phyloP scores from a whole-genome alignment of 1,140 invertebrate genomes.

The Liolophura sinensis region DNA sequence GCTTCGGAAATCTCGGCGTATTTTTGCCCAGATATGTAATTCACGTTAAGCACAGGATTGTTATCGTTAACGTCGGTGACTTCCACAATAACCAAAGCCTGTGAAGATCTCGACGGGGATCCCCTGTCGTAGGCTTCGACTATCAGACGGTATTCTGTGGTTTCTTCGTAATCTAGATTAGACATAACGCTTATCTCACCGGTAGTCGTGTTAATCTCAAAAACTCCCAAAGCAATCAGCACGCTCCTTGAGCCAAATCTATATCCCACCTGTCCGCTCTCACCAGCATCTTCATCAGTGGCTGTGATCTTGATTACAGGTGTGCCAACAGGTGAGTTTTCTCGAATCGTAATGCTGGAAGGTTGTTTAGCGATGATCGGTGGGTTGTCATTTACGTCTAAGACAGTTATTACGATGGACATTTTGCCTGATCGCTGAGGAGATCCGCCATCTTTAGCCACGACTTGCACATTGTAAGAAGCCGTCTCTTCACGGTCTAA shows the following conservation, averaged over 20 bases:
- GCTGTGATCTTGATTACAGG: slow-evolving; percentile 70
- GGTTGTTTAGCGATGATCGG: slow-evolving; percentile 70
- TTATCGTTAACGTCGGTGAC: slow-evolving; percentile 93
- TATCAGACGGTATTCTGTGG: slow-evolving; percentile 56
- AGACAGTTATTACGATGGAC: slow-evolving; percentile 85
- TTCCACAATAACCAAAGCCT: slow-evolving; percentile 66
- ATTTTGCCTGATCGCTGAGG: slow-evolving; percentile 88
- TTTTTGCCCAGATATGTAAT: slow-evolving; percentile 23
- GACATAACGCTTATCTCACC: slow-evolving; percentile 12
- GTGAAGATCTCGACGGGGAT: slow-evolving; percentile 59
- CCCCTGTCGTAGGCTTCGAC: slow-evolving; percentile 60
- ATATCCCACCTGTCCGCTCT: slow-evolving; percentile 69
- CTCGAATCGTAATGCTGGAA: slow-evolving; percentile 77
- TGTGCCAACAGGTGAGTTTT: slow-evolving; percentile 74
- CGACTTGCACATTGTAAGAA: slow-evolving; percentile 85
- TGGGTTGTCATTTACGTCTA: slow-evolving; percentile 96
- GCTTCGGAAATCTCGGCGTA: too few relatives aligned
- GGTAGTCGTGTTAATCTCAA: slow-evolving; percentile 11
- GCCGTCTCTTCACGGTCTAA: slow-evolving; percentile 88
- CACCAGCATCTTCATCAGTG: slow-evolving; percentile 86
- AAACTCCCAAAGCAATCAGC: neutral
- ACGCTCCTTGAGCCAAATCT: too few relatives aligned
- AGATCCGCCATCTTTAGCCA: slow-evolving; percentile 88
- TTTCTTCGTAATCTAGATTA: slow-evolving; percentile 7
- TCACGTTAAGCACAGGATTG: slow-evolving; percentile 76